Conservation (phyloP, 1,140 invertebrate genomes). For the Drosophila paulistorum region DNA sequence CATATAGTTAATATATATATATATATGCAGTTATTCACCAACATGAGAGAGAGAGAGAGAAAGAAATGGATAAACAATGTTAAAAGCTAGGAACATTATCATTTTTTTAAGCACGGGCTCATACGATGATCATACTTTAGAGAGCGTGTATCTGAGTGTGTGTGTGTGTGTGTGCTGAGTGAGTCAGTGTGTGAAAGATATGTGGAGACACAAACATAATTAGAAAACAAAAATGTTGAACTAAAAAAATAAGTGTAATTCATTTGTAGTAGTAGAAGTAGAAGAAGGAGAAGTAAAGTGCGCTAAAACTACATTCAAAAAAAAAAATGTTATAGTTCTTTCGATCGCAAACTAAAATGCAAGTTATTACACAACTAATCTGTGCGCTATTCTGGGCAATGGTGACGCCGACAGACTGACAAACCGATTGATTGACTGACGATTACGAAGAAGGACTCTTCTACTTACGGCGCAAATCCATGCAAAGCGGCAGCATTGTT, state of each 20-base stretch:
- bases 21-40: conserved; percentile 33
- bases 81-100: conserved; percentile 68
- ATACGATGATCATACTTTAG: conserved; percentile 26
- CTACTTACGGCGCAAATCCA: conserved; percentile 93
- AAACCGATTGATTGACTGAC: too few species aligned
- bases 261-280: neutral
- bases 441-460: conserved; percentile 42
- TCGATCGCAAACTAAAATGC: conserved; percentile 5
- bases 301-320: conserved; percentile 64
- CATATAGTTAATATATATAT: conserved; percentile 41
- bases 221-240: conserved; percentile 33
- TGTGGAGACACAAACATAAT: conserved; percentile 38
- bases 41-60: conserved; percentile 38
- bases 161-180: conserved; percentile 18
- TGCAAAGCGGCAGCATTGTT: conserved; percentile 87
- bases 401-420: conserved; percentile 21
- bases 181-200: too few species aligned
- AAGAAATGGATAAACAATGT: conserved; percentile 47
- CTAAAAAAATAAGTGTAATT: neutral
- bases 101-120: conserved; percentile 33
- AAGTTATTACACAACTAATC: conserved; percentile 47
- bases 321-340: too few species aligned
- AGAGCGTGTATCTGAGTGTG: conserved; percentile 13
- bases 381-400: conserved; percentile 2
- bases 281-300: conserved; percentile 32